Conservation (phyloP, 2,888 invertebrate species). For the Caenorhabditis japonica region DNA sequence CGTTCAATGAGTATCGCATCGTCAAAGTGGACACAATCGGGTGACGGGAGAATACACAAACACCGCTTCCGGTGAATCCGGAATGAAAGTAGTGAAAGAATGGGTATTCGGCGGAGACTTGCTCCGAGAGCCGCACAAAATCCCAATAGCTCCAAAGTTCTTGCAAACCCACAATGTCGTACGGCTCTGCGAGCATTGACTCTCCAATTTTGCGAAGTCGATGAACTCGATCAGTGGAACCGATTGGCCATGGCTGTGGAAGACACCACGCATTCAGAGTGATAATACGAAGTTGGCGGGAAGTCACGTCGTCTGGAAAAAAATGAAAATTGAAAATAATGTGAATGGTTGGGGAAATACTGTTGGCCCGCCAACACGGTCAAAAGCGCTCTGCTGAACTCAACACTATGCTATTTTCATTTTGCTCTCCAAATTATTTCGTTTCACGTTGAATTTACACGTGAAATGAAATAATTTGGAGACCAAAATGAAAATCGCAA, state of each 20-base stretch:
- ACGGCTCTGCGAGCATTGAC: conserved; percentile 78
- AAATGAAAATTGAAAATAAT: background rate
- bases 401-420: too few relatives aligned
- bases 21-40: conserved; percentile 89
- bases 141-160: conserved; percentile 89
- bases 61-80: conserved; percentile 85
- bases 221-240: conserved; percentile 67
- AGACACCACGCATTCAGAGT: conserved; percentile 72
- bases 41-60: conserved; percentile 89
- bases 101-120: conserved; percentile 83
- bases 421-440: too few relatives aligned
- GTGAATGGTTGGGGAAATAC: background rate
- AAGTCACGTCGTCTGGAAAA: conserved; percentile 43
- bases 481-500: too few relatives aligned
- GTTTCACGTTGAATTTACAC: too few relatives aligned
- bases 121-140: conserved; percentile 84
- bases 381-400: too few relatives aligned
- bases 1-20: conserved; percentile 94
- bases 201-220: conserved; percentile 70
- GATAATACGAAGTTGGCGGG: conserved; percentile 58
- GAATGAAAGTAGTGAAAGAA: conserved; percentile 90
- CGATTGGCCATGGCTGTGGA: conserved; percentile 75
- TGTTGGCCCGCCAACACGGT: too few relatives aligned
- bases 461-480: too few relatives aligned
- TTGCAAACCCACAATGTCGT: conserved; percentile 86